Percentiles rank a stretch among this genome's conserved stretches.
Conservation (phyloP, 2,797 vertebrate species). For the Hippocampus kuda region DNA sequence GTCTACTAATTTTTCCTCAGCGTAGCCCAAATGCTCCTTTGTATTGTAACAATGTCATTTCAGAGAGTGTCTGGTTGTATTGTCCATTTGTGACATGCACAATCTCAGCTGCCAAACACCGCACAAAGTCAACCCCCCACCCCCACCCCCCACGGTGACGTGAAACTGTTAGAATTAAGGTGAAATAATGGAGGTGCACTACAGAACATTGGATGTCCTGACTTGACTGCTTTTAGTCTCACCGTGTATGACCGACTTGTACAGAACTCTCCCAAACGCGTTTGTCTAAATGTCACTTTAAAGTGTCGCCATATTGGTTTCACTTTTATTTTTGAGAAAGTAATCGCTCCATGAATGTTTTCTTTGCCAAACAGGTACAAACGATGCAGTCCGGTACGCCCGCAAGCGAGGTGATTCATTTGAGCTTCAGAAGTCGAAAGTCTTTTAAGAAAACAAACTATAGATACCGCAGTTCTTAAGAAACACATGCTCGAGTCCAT, state of each 20-base stretch:
- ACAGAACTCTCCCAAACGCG: conserved; percentile 15
- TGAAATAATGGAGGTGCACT: conserved; percentile 8
- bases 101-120: conserved; percentile 40
- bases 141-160: too few relatives aligned
- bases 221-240: neutral
- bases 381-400: conserved; percentile 35
- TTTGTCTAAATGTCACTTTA: conserved; percentile 33
- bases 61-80: neutral
- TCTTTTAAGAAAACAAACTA: conserved; percentile 25
- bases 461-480: conserved; percentile 24
- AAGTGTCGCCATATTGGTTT: conserved; percentile 35
- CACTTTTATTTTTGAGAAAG: conserved; percentile 17
- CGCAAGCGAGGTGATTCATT: conserved; percentile 6
- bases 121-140: neutral
- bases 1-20: neutral
- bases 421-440: conserved; percentile 29
- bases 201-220: conserved; percentile 1
- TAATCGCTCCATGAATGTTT: conserved; percentile 57
- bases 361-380: conserved; percentile 65
- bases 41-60: neutral
- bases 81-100: conserved; percentile 12
- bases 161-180: conserved; percentile 4
- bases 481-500: conserved; percentile 20
- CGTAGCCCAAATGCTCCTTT: neutral
- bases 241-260: neutral